A percentile compares a stretch with the other conserved stretches of the same genome.
Evolutionary conservation across 2,797 vertebrate species (phyloP).

Genomic region (Coregonus ussuriensis): DNA sequence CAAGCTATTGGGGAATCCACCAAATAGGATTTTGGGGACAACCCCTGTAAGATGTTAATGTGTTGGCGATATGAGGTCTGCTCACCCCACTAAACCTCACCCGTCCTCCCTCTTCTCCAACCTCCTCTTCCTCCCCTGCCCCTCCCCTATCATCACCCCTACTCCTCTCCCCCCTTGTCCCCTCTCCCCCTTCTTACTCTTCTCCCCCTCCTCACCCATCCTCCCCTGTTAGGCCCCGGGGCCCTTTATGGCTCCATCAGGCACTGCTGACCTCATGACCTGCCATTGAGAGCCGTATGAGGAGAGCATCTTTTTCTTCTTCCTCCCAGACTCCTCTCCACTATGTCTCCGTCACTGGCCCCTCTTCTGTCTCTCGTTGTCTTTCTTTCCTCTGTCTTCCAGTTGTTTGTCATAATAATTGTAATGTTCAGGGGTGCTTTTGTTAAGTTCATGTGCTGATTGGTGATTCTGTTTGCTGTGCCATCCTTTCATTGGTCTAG

Average conservation of each 20-base stretch:
- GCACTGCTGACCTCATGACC: conserved; percentile 79
- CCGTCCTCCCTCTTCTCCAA: neutral
- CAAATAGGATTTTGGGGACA: conserved; percentile 75
- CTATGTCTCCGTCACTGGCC: neutral
- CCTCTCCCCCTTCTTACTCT: conserved; percentile 51
- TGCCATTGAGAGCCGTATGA: conserved; percentile 77
- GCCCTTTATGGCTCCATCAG: conserved; percentile 80
- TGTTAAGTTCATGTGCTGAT: neutral
- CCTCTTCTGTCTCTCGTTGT: neutral
- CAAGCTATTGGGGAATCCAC: conserved; percentile 80
- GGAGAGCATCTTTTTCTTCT: conserved; percentile 68
- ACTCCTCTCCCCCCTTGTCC: conserved; percentile 63
- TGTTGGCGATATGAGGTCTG: conserved; percentile 76
- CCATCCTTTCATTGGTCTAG: neutral
- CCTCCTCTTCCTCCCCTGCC: neutral
- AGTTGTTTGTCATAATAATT: neutral
- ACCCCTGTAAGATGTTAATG: conserved; percentile 80
- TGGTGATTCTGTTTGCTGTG: neutral
- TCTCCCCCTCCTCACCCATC: conserved; percentile 53
- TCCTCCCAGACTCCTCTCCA: neutral
- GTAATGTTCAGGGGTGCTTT: neutral
- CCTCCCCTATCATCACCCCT: conserved; percentile 56
- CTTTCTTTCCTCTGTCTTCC: neutral
- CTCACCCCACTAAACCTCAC: conserved; percentile 74
- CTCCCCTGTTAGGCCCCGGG: conserved; percentile 58